Evolutionary conservation across 2,797 vertebrate genomes (phyloP), one percentile per base, ranked within the genome.

Genomic region (Sebastes itinus): DNA sequence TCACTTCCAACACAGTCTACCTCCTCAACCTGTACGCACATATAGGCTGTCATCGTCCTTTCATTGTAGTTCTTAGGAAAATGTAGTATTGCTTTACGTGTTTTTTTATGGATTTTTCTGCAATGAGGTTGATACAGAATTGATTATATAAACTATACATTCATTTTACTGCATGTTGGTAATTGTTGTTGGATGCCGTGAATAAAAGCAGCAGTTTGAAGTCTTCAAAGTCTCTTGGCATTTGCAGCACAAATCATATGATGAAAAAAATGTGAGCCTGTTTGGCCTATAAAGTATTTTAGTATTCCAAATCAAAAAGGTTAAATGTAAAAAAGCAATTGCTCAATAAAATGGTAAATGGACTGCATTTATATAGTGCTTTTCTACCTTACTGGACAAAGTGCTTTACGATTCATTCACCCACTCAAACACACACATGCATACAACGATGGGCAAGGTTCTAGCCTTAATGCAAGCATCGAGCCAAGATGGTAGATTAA

Each of bases 151-250:
- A 6, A 42, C 8, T 38, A 4, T 46, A n/a, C 8, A 27, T 10
- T 80, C 1, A 38, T 54, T 42, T 66, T 10, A 28, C 5, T 61
- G 20, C 27, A 14, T 71, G 23, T 49, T 71, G 4, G n/a, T 12
- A 42, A 33, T 33, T 73, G 18, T 63, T 78, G 63, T 38, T 30
- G 2, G 22, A 75, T 64, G 3, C 2, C 7, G 58, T 60, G 8
- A 87, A 80, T 87, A 86, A 88, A 84, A 56, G 12, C 56, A 32
- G 7, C 23, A 61, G 10, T 60, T 35, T 75, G 4, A 81, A 32
- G 46, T 25, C 10, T 28, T 60, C 2, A 38, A 6, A 4, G 32
- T 70, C 6, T 84, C 20, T 68, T 55, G 10, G 32, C 69, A 67
- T 54, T 42, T 80, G 4, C 25, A 64, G 10, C 25, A 14, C 3